Conservation (phyloP, 2,797 vertebrate species). For the Acanthiza pusilla region DNA sequence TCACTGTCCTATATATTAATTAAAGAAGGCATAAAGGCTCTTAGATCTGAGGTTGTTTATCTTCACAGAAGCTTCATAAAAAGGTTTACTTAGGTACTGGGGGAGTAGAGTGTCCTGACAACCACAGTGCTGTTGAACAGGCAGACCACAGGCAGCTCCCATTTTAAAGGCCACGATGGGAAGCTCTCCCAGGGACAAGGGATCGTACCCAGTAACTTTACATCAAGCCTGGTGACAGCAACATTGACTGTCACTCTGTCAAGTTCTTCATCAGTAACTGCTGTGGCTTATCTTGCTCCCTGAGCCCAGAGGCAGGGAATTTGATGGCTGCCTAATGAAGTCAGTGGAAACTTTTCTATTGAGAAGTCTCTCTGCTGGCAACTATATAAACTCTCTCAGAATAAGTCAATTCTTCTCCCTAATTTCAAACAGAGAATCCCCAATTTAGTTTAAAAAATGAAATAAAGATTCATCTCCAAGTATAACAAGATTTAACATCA, state of each 20-base stretch:
- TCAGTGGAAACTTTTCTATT: slow-evolving; percentile 35
- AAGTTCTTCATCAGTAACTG: slow-evolving; percentile 13
- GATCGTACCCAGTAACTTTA: neutral
- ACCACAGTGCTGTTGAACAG: neutral
- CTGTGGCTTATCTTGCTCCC: neutral
- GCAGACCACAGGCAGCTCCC: neutral
- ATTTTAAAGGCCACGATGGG: neutral
- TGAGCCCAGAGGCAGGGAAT: slow-evolving; percentile 29
- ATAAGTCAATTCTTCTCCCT: slow-evolving; percentile 27
- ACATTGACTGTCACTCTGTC: neutral
- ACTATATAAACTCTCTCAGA: slow-evolving; percentile 12
- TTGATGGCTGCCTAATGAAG: slow-evolving; percentile 35
- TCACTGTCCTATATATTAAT: neutral
- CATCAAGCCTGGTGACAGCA: neutral
- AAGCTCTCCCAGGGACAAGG: neutral
- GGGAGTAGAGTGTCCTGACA: neutral
- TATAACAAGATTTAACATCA: slow-evolving; percentile 41
- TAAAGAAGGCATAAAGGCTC: neutral
- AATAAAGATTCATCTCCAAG: slow-evolving; percentile 56
- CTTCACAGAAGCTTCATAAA: neutral
- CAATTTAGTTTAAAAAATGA: slow-evolving; percentile 47
- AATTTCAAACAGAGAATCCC: slow-evolving; percentile 23
- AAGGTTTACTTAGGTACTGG: neutral
- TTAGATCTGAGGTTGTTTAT: neutral
- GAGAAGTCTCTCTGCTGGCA: slow-evolving; percentile 22